Evolutionary conservation across 2,113 vertebrate genomes (phyloP), one percentile per base, ranked within the genome.

Genomic region (Mobula birostris): DNA sequence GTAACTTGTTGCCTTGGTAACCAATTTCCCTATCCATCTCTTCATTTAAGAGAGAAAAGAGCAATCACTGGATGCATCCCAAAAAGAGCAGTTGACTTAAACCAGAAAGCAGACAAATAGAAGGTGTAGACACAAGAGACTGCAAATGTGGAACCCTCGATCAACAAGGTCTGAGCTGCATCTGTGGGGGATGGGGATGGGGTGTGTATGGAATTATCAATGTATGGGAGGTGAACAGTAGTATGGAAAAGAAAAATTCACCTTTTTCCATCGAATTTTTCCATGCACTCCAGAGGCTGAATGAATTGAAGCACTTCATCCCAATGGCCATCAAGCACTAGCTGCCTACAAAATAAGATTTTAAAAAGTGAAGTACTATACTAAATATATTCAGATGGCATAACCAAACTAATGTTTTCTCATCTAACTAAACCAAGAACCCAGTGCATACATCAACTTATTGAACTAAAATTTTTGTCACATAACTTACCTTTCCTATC

Each of bases 221-320:
- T 48, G 48, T 48, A 48, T 48, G 2, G 48, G 36, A 5, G 68
- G 11, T 29, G 12, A 29, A 90, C 56, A 90, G 24, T 94, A 48
- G 48, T 48, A 48, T 2, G 24, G 56, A 40, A 32, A 2, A 0
- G 40, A 88, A 63, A 36, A 32, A n/a, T 95, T 96, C 95, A 99
- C 99, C 98, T 98, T 97, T 99, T 99, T 96, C 97, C 98, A 96
- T 99, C 98, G 96, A 99, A 99, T 96, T 98, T 99, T 93, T 99
- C 98, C 98, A 99, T 98, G 95, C 98, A 98, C 95, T 99, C 99
- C 83, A 99, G 96, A 95, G 99, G 99, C 68, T 99, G 99, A 95
- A 99, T 99, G 95, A 99, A 99, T 56, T 99, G 98, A 96, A 99
- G 98, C 96, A 99, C 98, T 93, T 99, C 99, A 95, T 99, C 99